phyloP scores from a whole-genome alignment of 2,888 invertebrate genomes.

The Germaria angustata region DNA sequence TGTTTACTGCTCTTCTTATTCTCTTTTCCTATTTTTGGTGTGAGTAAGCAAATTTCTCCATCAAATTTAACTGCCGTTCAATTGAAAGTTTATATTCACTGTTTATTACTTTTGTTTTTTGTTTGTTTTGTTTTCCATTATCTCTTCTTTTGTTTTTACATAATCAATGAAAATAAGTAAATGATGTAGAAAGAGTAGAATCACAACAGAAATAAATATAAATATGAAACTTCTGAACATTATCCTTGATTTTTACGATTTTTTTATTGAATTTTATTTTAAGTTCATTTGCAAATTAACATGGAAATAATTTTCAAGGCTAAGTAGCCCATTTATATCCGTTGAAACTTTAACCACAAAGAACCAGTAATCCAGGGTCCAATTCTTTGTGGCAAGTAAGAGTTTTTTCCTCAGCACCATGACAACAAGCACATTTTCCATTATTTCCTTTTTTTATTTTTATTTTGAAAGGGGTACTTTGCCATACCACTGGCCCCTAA shows the following conservation, averaged over 20 bases:
- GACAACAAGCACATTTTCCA: slow-evolving; percentile 1
- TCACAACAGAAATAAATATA: slow-evolving; percentile 34
- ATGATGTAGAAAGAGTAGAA: neutral
- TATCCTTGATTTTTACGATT: slow-evolving; percentile 40
- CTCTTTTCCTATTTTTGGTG: neutral
- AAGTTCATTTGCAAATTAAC: neutral
- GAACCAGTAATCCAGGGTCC: slow-evolving; percentile 77
- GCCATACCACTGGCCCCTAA: slow-evolving; percentile 44
- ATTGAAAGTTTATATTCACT: neutral
- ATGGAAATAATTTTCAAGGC: slow-evolving; percentile 27
- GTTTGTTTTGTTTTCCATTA: neutral
- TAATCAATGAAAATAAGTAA: neutral
- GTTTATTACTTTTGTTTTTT: slow-evolving; percentile 17
- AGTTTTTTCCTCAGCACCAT: slow-evolving; percentile 25
- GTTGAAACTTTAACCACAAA: slow-evolving; percentile 41
- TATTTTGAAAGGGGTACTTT: slow-evolving; percentile 16
- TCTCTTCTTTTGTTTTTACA: neutral
- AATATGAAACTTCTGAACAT: neutral
- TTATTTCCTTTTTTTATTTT: neutral
- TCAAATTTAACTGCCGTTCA: neutral
- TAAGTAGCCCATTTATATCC: neutral
- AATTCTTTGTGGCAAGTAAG: slow-evolving; percentile 70
- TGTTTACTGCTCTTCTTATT: neutral
- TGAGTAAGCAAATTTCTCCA: neutral
- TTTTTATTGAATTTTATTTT: slow-evolving; percentile 11